These are phyloP conservation scores for Rhodinocichla rosea DNA, from an alignment of 2,113 vertebrate genomes.

Conservation along the genomic window DNA sequence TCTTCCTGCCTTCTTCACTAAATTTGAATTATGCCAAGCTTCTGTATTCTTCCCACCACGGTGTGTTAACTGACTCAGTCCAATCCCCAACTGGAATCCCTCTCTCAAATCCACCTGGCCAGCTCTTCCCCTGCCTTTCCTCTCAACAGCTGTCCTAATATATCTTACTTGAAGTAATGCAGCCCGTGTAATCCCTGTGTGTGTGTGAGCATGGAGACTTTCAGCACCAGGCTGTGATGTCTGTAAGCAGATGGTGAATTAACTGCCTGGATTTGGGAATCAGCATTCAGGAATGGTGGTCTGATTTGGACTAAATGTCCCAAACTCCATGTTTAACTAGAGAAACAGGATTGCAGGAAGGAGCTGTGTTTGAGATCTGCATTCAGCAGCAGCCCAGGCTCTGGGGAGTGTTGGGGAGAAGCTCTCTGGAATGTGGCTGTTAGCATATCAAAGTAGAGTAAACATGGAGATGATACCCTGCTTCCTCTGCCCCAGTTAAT, in stretches of 20 bases:
- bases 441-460: conserved; percentile 47
- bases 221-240: background rate
- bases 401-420: background rate
- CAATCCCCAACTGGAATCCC: background rate
- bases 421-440: conserved; percentile 19
- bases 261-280: background rate
- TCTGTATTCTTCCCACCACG: background rate
- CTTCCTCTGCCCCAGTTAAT: conserved; percentile 46
- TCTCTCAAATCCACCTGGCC: background rate
- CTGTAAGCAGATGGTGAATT: background rate
- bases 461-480: conserved; percentile 33
- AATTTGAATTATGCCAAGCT: background rate
- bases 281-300: background rate
- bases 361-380: background rate
- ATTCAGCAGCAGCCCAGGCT: background rate
- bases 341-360: background rate
- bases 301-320: background rate
- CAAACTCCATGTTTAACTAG: background rate
- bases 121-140: background rate
- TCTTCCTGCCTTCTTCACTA: background rate
- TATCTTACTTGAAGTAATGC: background rate
- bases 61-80: background rate
- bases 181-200: background rate
- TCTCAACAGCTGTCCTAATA: background rate
- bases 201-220: background rate